Percentiles rank a stretch among this genome's conserved stretches.
Conservation (phyloP, 2,797 vertebrate species). For the Pseudocheirus occidentalis region DNA sequence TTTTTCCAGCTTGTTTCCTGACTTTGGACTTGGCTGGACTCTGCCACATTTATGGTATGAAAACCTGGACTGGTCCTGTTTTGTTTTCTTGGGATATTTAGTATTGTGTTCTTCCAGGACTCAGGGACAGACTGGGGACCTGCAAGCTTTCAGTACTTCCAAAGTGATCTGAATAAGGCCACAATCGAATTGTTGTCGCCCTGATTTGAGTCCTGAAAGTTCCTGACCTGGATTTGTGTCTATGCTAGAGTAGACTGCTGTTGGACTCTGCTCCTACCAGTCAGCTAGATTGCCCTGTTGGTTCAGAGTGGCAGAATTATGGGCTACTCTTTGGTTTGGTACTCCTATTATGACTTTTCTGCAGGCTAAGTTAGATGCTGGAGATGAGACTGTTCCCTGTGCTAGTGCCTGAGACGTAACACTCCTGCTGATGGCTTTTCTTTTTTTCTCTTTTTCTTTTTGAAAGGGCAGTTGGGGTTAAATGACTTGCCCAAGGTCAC, state of each 20-base stretch:
- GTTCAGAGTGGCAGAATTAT: too few relatives aligned
- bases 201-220: not conserved
- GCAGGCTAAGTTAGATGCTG: too few relatives aligned
- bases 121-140: not conserved
- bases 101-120: not conserved
- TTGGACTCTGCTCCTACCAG: not conserved
- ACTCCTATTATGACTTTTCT: too few relatives aligned
- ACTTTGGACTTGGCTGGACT: not conserved
- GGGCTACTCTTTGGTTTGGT: too few relatives aligned
- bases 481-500: too few relatives aligned
- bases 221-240: not conserved
- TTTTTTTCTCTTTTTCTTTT: too few relatives aligned
- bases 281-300: not conserved
- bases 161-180: not conserved
- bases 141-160: not conserved
- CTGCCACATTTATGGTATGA: not conserved
- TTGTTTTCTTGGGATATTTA: not conserved
- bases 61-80: not conserved
- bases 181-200: not conserved
- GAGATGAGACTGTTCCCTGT: too few relatives aligned
- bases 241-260: not conserved
- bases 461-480: too few relatives aligned
- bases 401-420: too few relatives aligned
- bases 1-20: not conserved
- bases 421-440: too few relatives aligned